These are phyloP conservation scores for Ivindomyrus marchei DNA, from an alignment of 2,113 vertebrate species.

Conservation along the genomic window DNA sequence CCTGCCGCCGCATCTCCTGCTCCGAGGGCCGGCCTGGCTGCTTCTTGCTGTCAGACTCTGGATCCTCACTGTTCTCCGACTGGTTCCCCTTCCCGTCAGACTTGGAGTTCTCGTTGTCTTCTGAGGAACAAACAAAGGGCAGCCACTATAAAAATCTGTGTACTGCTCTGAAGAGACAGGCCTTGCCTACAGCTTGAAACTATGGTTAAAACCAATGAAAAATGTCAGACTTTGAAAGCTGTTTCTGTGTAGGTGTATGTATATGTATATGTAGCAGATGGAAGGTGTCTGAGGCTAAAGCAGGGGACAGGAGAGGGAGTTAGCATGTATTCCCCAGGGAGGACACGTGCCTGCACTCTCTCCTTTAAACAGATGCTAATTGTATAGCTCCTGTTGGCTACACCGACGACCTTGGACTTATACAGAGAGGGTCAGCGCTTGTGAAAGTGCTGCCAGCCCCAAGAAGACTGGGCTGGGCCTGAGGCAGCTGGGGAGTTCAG, in stretches of 20 bases:
- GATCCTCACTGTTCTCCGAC: conserved; percentile 84
- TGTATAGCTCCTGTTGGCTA: not conserved
- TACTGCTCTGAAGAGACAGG: not conserved
- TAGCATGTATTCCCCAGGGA: not conserved
- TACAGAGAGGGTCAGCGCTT: not conserved
- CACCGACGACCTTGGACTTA: conserved; percentile 17
- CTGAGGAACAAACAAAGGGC: conserved; percentile 36
- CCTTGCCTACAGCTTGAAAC: not conserved
- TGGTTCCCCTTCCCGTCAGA: conserved; percentile 86
- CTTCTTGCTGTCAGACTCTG: conserved; percentile 78
- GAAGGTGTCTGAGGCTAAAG: conserved; percentile 8
- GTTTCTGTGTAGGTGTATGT: not conserved
- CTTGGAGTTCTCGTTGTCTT: conserved; percentile 91
- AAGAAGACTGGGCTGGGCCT: conserved; percentile 7
- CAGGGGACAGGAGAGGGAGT: not conserved
- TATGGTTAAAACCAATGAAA: not conserved
- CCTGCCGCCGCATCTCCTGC: conserved; percentile 85
- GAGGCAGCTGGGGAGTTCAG: conserved; percentile 33
- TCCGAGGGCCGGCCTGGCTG: conserved; percentile 73
- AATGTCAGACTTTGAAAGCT: not conserved
- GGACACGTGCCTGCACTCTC: not conserved
- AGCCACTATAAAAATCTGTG: not conserved
- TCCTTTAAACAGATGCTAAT: conserved; percentile 21
- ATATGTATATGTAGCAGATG: conserved; percentile 19
- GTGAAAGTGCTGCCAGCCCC: not conserved